Evolutionary conservation across 2,888 invertebrate species (phyloP).

Genomic region (Habrosyne pyritoides): DNA sequence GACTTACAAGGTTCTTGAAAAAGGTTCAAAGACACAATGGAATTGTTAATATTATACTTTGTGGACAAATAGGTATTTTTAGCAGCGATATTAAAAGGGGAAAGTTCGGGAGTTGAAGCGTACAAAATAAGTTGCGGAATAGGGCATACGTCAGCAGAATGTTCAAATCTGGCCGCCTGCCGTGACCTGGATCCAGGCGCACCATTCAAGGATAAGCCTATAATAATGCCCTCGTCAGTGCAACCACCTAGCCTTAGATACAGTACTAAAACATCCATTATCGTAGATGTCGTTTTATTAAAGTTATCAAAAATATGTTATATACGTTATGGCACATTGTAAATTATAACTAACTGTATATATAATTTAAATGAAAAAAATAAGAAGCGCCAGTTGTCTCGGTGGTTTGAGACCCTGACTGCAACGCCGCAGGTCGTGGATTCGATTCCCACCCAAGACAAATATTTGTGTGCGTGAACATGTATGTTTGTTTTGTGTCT

Average conservation of each 20-base stretch:
- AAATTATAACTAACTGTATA: no score
- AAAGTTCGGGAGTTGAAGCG: neutral
- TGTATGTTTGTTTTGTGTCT: no score
- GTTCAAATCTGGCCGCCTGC: slow-evolving; percentile 27
- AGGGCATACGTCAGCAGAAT: slow-evolving; percentile 27
- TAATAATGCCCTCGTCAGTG: neutral
- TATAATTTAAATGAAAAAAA: no score
- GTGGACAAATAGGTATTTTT: no score
- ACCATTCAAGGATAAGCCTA: slow-evolving; percentile 26
- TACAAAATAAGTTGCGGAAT: slow-evolving; percentile 6
- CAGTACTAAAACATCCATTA: neutral
- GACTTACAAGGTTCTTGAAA: slow-evolving; percentile 4
- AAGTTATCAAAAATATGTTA: no score
- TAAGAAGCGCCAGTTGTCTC: no score
- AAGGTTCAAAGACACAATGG: neutral
- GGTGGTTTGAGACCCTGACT: no score
- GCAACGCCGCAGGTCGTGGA: no score
- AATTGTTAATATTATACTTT: neutral
- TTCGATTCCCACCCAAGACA: no score
- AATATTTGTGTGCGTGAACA: no score
- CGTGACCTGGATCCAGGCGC: slow-evolving; percentile 34
- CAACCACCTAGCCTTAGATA: neutral
- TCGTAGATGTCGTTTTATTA: neutral
- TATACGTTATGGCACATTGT: no score
- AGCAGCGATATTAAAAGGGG: no score